Base-by-base conservation (phyloP, 2,888 invertebrate genomes). In the Mesochorus sp. region DNA sequence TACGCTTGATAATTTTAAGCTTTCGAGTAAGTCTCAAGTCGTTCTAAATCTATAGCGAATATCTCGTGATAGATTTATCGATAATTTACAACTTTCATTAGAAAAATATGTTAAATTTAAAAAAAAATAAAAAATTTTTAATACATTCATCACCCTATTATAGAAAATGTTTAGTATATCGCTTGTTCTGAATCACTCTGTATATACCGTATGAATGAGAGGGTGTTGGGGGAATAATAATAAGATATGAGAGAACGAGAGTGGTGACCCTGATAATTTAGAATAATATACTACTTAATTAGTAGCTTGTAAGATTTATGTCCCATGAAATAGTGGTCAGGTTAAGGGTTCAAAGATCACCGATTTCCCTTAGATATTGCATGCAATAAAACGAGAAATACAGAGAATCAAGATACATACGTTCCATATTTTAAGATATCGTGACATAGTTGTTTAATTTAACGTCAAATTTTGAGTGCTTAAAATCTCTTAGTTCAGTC, bases 281-380 rank as follows among this genome's bases (percentile, higher is more conserved):
- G 49, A 59, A 70, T 70, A 61, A 70, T 70, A n/a, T 61, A 51
- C 61, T 28, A 31, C 57, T 70, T 42, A 37, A 70, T 70, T 70
- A 70, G 59, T 51, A 70, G 59, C 39, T 24, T 28, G 26, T 34
- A 28, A 12, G 8, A 19, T 61, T 31, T 10, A 44, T 26, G n/a
- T n/a, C n/a, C n/a, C n/a, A 67, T 26, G 53, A 42, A 67, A 68
- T 14, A 24, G 55, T 28, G 55, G 53, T 67, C 42, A 42, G 28
- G n/a, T 44, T 55, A 44, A 44, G 67, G 28, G 17, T 44, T 39
- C 28, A 51, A 28, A 31, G 42, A 8, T 67, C 24, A 26, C n/a
- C 10, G 28, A 44, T 19, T 44, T 8, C 53, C 28, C 4, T 17
- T 1, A 34, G 17, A 17, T 2, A 34, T 28, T 10, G 34, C 34